Evolutionary conservation across 1,140 invertebrate species (phyloP), one percentile per base, ranked within the genome.

Genomic region (Drosophila parvula): DNA sequence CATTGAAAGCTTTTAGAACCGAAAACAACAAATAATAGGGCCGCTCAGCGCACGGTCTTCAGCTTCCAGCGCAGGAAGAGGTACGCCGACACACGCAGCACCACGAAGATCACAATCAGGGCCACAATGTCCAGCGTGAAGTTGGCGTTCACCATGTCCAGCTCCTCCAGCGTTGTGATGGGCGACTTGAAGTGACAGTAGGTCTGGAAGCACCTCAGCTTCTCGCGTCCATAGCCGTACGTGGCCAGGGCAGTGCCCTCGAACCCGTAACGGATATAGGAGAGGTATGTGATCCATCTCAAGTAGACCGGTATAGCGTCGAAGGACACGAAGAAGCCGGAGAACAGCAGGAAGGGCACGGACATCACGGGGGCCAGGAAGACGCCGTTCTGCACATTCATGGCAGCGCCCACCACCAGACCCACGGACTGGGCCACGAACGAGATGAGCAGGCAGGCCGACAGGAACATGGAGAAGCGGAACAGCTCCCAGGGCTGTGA

Each of bases 311-410:
- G 98, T 78, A 99, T 99, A 0, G 98, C 98, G 86, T 98, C 97
- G 92, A 99, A 98, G 67, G 97, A 98, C 18, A 99, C 98, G 92
- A 99, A 99, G 95, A 99, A 99, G 11, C 98, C 98, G 55, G 96
- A 97, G 93, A 98, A 99, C 12, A 99, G 93, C 12, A 99, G 93
- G 92, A 99, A 97, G 22, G 97, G 98, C 65, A 98, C 98, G 3
- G 97, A 97, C 95, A 97, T 97, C 6, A 99, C 97, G 2, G 98
- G 98, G 10, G 98, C 98, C 47, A 99, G 93, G 93, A 99, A 99
- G 45, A 99, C 98, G 16, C 98, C 98, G 90, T 98, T 98, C 93
- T 96, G 95, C 12, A 98, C 96, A 78, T 97, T 97, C 95, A 98
- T 98, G 7, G 97, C 97, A 28, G 98, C 98, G 40, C 98, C 98